Evolutionary conservation across 2,113 vertebrate genomes (phyloP), one percentile per base, ranked within the genome.

Genomic region (Tragelaphus scriptus): DNA sequence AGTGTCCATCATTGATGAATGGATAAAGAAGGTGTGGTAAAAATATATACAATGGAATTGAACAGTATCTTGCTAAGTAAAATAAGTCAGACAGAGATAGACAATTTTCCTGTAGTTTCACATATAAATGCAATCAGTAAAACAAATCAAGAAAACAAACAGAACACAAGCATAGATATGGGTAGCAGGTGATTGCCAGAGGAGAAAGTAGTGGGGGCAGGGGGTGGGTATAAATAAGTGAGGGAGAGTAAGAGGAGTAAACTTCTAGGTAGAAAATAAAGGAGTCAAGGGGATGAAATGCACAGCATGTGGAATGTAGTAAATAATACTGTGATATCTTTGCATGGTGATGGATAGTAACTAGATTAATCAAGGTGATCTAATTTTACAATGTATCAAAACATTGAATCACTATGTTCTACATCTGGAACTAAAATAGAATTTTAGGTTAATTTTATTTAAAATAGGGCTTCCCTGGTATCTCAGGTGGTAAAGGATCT

Each of bases 191-290:
- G 51, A 56, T 56, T 36, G 3, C 51, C 32, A 55, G 51, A 36
- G 32, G 3, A 21, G 16, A 56, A n/a, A 36, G 6, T 23, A 84
- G n/a, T 56, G 32, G 11, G 3, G 9, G 51, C 0, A 0, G 51
- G 32, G 51, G 32, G 7, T 3, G 28, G 15, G 13, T 4, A 36
- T 19, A 40, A 36, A 56, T 25, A 84, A 51, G 12, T 8, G 51
- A 15, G 81, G 49, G 19, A 84, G 51, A 84, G 21, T 25, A 25
- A 25, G 7, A 55, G 19, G 11, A 55, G 32, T 36, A 36, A 55
- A n/a, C 49, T 53, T 81, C 49, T 55, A 55, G 81, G 51, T 12
- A 36, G 51, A 84, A 36, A 55, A 56, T 56, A 36, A 55, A 32
- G 36, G 32, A 84, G 21, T 25, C 51, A 56, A 84, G 12, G 21